A percentile compares a stretch with the other conserved stretches of the same genome.
These are phyloP conservation scores for Spermophilus dauricus DNA, from an alignment of 2,113 vertebrate genomes.

Conservation along the genomic window DNA sequence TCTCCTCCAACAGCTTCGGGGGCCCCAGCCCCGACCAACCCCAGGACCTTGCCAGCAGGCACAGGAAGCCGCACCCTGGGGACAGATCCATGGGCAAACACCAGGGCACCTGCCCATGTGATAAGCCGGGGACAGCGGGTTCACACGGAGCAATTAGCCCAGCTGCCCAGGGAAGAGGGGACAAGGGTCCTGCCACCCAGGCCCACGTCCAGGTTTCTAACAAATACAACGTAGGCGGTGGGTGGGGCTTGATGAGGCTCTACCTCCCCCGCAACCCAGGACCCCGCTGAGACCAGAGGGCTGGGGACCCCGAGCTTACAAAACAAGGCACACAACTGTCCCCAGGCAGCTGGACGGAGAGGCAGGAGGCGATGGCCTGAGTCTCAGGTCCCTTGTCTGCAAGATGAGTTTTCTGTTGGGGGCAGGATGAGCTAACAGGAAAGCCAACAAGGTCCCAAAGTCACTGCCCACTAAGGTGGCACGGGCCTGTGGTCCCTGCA, in stretches of 20 bases:
- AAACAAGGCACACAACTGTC: not conserved
- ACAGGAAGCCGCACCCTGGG: constrained; percentile 30
- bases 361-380: accelerated
- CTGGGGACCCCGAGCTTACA: not conserved
- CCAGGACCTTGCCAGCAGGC: not conserved
- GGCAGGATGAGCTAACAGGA: too few relatives aligned
- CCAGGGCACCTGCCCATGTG: not conserved
- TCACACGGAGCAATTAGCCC: accelerated
- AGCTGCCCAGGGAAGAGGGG: not conserved
- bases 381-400: not conserved
- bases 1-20: not conserved
- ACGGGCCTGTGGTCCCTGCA: not conserved
- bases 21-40: not conserved
- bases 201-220: not conserved
- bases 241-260: accelerated
- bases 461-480: too few relatives aligned
- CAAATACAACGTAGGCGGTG: accelerated
- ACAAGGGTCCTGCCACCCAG: accelerated
- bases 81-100: constrained; percentile 12
- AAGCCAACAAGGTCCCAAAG: not conserved
- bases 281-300: not conserved
- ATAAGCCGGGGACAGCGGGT: not conserved
- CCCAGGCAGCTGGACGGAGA: not conserved
- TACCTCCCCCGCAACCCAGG: not conserved
- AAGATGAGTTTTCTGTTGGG: not conserved